Percentiles rank a stretch among this genome's conserved stretches.
These are phyloP conservation scores for Rhabditoides inermis DNA, from an alignment of 2,888 invertebrate genomes.

Conservation along the genomic window DNA sequence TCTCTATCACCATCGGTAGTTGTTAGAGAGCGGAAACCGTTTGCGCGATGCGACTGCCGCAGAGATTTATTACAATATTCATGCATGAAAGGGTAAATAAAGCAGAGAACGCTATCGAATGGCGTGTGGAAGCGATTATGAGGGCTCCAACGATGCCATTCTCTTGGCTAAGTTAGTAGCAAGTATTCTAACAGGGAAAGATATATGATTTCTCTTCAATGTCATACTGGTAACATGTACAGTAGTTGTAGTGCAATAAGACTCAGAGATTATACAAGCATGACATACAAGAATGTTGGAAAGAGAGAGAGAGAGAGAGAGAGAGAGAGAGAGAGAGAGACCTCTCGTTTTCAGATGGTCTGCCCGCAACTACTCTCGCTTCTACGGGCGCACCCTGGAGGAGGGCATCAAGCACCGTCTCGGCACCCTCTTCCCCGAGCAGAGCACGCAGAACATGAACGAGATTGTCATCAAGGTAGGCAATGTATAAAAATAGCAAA, in stretches of 20 bases:
- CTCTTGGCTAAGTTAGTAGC: no score
- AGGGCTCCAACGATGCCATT: neutral
- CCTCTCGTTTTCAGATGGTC: conserved; percentile 63
- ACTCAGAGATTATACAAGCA: neutral
- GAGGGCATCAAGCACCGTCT: conserved; percentile 72
- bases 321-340: no score
- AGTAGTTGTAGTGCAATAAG: neutral
- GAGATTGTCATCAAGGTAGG: conserved; percentile 50
- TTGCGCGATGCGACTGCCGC: no score
- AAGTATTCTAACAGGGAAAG: no score
- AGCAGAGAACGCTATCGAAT: neutral
- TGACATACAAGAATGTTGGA: neutral
- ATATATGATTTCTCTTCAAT: no score
- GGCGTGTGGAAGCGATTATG: neutral
- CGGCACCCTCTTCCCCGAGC: conserved; percentile 63
- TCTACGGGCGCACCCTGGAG: conserved; percentile 72
- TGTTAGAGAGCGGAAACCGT: no score
- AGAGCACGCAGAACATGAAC: conserved; percentile 60
- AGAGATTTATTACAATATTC: no score
- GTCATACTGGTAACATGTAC: no score
- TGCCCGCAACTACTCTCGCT: conserved; percentile 72
- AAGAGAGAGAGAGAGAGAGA: neutral
- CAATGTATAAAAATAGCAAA: no score
- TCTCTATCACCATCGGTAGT: no score
- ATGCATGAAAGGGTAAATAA: no score